Base-by-base conservation (phyloP, 2,797 vertebrate genomes). In the Chiloscyllium punctatum region DNA sequence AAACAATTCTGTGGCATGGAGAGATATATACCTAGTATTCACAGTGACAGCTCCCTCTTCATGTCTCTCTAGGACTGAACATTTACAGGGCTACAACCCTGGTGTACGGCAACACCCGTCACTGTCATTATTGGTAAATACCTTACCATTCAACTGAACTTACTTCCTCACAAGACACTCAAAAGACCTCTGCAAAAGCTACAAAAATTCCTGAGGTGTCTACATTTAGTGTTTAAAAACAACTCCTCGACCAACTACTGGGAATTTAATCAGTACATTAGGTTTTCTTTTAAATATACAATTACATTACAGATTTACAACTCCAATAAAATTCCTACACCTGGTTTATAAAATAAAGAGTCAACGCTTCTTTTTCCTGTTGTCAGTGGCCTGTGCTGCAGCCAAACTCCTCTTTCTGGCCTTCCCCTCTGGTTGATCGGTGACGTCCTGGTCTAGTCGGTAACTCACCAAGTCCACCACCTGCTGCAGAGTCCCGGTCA, bases 401-500 rank as follows among this genome's bases (percentile, higher is more conserved):
- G 91, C 68, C 8, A n/a, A 30, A 37, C 27, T n/a, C 42, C 37
- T 69, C 27, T 51, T 94, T 27, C 21, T 51, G 6, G 9, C 92
- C 27, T 33, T 72, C 11, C 11, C 69, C 92, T 74, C 68, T 27
- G 37, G 8, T 11, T 33, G 11, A 42, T 42, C 6, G 68, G 27
- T 8, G 1, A 94, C 96, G 0, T 97, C 96, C 6, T 84, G 96
- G 0, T 96, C 95, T 77, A 98, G 97, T 27, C 96, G 57, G 88
- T 98, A 97, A 1, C 97, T 96, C 18, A 97, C 96, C 27, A 98
- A 96, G 96, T 98, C 98, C 4, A 97, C 96, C 96, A 97, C 98
- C 97, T 99, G 98, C 96, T 98, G 98, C 94, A 99, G 97, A 96
- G 99, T 98, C 37, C 99, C 99, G 0, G 98, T 98, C 96, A 99